These are phyloP conservation scores for Sicus ferrugineus DNA, from an alignment of 2,888 invertebrate genomes.

Conservation along the genomic window DNA sequence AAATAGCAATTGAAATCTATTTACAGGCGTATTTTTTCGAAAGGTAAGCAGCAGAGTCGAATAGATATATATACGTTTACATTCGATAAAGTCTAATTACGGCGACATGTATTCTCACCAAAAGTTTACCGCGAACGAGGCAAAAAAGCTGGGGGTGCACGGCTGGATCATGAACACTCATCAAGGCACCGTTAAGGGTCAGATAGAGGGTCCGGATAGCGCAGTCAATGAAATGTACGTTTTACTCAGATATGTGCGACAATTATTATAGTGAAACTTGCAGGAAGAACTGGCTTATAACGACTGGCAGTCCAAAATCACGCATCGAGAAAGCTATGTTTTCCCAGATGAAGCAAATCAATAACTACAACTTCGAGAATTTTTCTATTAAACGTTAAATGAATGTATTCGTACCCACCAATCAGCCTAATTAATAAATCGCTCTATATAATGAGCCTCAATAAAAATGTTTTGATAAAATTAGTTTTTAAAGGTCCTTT, in stretches of 20 bases:
- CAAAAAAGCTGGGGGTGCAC: constrained; percentile 67
- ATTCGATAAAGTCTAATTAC: background rate
- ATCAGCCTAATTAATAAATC: background rate
- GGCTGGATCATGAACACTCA: constrained; percentile 77
- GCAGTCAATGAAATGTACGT: constrained; percentile 70
- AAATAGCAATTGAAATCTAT: constrained; percentile 13
- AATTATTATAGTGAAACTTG: too few species aligned
- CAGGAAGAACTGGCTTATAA: constrained; percentile 66
- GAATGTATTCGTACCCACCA: background rate
- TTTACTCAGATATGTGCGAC: too few species aligned
- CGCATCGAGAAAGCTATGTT: constrained; percentile 77
- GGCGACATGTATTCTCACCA: background rate
- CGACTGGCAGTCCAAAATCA: constrained; percentile 78
- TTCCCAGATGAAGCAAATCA: constrained; percentile 70
- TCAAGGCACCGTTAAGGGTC: constrained; percentile 71
- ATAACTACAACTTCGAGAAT: constrained; percentile 64
- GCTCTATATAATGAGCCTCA: too few species aligned
- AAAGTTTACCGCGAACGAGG: constrained; percentile 71
- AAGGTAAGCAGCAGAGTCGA: constrained; percentile 56
- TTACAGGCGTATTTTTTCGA: constrained; percentile 60
- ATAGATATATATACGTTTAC: background rate
- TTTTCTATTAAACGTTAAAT: constrained; percentile 66
- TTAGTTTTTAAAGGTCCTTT: too few species aligned
- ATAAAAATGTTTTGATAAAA: too few species aligned
- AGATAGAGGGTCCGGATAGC: constrained; percentile 67